phyloP scores from a whole-genome alignment of 2,113 vertebrate genomes.

The Piprites chloris region DNA sequence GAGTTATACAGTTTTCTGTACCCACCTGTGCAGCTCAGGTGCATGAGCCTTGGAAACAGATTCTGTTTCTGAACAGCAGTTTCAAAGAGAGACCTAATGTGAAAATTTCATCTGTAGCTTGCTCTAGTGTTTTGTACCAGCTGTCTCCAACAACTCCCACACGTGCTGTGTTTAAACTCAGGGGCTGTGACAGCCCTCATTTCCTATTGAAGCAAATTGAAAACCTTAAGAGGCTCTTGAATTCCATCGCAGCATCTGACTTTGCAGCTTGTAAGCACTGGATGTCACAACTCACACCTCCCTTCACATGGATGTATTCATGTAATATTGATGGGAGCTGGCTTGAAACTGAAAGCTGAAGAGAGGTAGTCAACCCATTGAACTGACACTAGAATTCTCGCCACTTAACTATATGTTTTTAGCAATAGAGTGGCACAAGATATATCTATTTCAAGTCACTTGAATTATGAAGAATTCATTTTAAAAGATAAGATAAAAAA shows the following conservation, averaged over 20 bases:
- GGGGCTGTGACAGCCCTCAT: not conserved
- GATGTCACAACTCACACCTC: not conserved
- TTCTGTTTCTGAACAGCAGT: not conserved
- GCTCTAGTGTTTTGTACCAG: not conserved
- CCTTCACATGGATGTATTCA: not conserved
- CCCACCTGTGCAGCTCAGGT: not conserved
- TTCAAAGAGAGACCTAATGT: not conserved
- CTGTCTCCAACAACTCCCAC: not conserved
- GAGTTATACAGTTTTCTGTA: not conserved
- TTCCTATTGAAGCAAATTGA: slow-evolving; percentile 7
- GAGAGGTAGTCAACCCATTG: not conserved
- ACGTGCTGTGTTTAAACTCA: not conserved
- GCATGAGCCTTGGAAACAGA: not conserved
- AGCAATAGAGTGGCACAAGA: not conserved
- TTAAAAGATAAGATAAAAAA: not conserved
- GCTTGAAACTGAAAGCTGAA: not conserved
- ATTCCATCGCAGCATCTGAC: not conserved
- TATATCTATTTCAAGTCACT: not conserved
- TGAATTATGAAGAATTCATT: not conserved
- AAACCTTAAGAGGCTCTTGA: not conserved
- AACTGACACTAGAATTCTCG: not conserved
- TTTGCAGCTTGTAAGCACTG: not conserved
- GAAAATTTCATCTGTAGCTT: not conserved
- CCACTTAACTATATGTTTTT: not conserved
- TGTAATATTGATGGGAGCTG: not conserved